Evolutionary conservation across 2,888 invertebrate species (phyloP).

Genomic region (Netelia fuscicornis): DNA sequence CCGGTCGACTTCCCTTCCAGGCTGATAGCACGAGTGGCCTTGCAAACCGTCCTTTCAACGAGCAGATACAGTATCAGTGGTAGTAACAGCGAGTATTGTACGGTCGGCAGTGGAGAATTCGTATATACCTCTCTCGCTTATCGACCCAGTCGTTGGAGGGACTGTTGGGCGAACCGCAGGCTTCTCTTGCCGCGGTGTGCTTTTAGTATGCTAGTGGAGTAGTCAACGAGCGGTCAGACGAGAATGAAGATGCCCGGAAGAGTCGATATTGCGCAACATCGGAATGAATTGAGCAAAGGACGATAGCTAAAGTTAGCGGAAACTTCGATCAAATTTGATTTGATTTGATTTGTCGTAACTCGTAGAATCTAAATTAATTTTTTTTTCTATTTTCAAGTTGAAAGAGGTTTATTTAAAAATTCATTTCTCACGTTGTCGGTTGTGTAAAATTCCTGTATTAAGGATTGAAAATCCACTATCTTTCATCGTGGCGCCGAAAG

Average conservation of each 20-base stretch:
- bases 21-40: conserved; percentile 44
- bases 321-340: too few species aligned
- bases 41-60: conserved; percentile 51
- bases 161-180: conserved; percentile 74
- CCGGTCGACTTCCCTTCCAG: conserved; percentile 3
- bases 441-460: conserved; percentile 14
- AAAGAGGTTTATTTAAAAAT: not conserved
- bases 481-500: conserved; percentile 15
- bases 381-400: not conserved
- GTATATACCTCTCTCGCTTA: conserved; percentile 67
- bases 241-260: conserved; percentile 70
- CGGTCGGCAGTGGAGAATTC: conserved; percentile 48
- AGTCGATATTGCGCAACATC: conserved; percentile 69
- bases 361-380: not conserved
- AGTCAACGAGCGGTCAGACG: conserved; percentile 76
- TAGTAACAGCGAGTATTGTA: conserved; percentile 44
- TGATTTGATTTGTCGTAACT: too few species aligned
- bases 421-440: not conserved
- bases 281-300: conserved; percentile 52
- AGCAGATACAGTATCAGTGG: conserved; percentile 36
- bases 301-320: not conserved
- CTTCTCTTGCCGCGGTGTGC: conserved; percentile 66
- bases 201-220: conserved; percentile 79
- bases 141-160: conserved; percentile 74
- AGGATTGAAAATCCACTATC: conserved; percentile 5